A percentile compares a stretch with the other conserved stretches of the same genome.
Evolutionary conservation across 2,113 vertebrate genomes (phyloP).

Genomic region (Scatophagus argus): DNA sequence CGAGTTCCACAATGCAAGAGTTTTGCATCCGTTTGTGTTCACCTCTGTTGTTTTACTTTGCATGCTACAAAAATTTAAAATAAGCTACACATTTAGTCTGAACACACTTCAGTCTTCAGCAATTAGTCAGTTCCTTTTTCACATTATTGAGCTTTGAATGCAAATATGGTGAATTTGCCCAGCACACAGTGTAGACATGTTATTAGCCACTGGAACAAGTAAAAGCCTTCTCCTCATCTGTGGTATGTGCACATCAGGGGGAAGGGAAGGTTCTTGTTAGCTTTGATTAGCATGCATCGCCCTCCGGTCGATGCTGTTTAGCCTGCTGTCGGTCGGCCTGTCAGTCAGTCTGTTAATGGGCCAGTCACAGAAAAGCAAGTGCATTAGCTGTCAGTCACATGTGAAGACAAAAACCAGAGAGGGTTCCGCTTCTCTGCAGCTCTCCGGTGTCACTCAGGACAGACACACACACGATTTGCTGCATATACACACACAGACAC

Average conservation of each 20-base stretch:
- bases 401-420: background rate
- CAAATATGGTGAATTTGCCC: background rate
- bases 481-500: background rate
- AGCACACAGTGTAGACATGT: background rate
- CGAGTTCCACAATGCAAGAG: background rate
- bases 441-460: conserved; percentile 12
- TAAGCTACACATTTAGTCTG: too few relatives aligned
- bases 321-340: conserved; percentile 23
- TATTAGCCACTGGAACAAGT: background rate
- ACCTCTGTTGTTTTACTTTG: background rate
- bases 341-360: conserved; percentile 43
- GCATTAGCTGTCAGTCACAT: conserved; percentile 24
- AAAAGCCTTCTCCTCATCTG: background rate
- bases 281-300: conserved; percentile 39
- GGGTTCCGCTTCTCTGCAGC: background rate
- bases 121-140: background rate
- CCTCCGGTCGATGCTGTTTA: conserved; percentile 23
- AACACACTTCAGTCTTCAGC: background rate
- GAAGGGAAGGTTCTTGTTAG: conserved; percentile 25
- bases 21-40: background rate
- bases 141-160: too few relatives aligned
- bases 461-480: background rate
- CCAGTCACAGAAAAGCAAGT: conserved; percentile 29
- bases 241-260: conserved; percentile 12
- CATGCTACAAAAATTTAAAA: background rate